These are phyloP conservation scores for Pocota personata DNA, from an alignment of 2,888 invertebrate genomes.

Conservation along the genomic window DNA sequence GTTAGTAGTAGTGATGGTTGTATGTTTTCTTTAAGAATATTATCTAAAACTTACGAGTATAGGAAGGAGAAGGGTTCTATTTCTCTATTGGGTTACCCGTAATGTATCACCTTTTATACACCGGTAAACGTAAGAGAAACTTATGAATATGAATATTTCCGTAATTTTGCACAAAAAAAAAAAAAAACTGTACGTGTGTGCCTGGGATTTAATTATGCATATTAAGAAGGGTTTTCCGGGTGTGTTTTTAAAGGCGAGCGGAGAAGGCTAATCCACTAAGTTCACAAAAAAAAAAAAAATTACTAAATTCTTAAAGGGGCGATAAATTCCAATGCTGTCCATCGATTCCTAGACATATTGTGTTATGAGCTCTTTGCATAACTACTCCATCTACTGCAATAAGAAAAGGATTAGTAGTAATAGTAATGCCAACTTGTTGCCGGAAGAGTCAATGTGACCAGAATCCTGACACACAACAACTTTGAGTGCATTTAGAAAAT, in stretches of 20 bases:
- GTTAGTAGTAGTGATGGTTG: background rate
- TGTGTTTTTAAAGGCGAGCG: background rate
- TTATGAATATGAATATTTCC: slow-evolving; percentile 29
- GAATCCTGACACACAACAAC: too few relatives aligned
- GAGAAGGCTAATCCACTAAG: background rate
- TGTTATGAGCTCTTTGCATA: too few relatives aligned
- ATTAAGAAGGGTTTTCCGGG: slow-evolving; percentile 15
- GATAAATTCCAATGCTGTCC: too few relatives aligned
- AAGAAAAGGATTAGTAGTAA: too few relatives aligned
- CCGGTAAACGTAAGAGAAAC: slow-evolving; percentile 14
- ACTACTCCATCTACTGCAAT: too few relatives aligned
- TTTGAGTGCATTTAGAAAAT: too few relatives aligned
- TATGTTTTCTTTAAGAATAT: background rate
- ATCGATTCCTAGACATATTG: too few relatives aligned
- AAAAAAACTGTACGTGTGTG: background rate
- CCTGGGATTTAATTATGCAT: background rate
- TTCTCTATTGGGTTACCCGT: background rate
- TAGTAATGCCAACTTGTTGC: too few relatives aligned
- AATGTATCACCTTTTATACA: slow-evolving; percentile 1
- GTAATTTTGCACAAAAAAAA: background rate
- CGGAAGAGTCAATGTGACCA: too few relatives aligned
- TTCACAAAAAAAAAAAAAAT: background rate
- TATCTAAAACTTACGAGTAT: background rate
- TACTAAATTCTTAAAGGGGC: too few relatives aligned
- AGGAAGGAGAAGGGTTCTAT: background rate